These are phyloP conservation scores for Phyllotreta striolata DNA, from an alignment of 2,888 invertebrate species.

Conservation along the genomic window DNA sequence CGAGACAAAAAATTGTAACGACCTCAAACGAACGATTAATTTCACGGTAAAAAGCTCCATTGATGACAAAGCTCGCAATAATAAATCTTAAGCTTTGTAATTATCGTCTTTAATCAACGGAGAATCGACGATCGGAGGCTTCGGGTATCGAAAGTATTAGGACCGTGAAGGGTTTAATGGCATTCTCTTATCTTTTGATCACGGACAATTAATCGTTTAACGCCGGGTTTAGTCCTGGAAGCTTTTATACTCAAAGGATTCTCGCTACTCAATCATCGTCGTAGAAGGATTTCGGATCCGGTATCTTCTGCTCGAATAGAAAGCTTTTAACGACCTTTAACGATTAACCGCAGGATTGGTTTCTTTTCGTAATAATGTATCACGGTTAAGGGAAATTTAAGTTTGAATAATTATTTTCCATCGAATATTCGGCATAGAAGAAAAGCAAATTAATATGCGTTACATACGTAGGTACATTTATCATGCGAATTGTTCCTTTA, in stretches of 20 bases:
- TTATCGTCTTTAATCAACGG: constrained; percentile 32
- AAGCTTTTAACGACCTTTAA: constrained; percentile 46
- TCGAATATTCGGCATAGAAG: background rate
- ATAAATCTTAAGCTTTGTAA: constrained; percentile 22
- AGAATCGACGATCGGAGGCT: constrained; percentile 21
- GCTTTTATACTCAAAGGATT: constrained; percentile 32
- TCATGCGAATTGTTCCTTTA: constrained; percentile 38
- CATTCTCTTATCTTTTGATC: constrained; percentile 47
- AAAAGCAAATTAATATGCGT: constrained; percentile 4
- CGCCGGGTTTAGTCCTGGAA: constrained; percentile 23
- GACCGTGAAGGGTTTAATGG: constrained; percentile 43
- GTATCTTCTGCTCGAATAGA: constrained; percentile 40
- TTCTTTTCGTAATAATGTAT: too few relatives aligned
- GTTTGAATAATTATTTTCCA: background rate
- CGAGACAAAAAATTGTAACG: too few relatives aligned
- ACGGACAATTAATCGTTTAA: constrained; percentile 34
- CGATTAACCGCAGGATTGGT: too few relatives aligned
- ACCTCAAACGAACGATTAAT: too few relatives aligned
- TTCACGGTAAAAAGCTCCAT: too few relatives aligned
- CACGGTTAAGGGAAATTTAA: too few relatives aligned
- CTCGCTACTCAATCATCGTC: constrained; percentile 41
- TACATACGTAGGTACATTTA: constrained; percentile 23
- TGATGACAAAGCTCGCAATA: background rate
- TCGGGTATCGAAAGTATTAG: constrained; percentile 43
- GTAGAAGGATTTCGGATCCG: constrained; percentile 37